phyloP scores from a whole-genome alignment of 2,888 invertebrate species.

The Unio pictorum region DNA sequence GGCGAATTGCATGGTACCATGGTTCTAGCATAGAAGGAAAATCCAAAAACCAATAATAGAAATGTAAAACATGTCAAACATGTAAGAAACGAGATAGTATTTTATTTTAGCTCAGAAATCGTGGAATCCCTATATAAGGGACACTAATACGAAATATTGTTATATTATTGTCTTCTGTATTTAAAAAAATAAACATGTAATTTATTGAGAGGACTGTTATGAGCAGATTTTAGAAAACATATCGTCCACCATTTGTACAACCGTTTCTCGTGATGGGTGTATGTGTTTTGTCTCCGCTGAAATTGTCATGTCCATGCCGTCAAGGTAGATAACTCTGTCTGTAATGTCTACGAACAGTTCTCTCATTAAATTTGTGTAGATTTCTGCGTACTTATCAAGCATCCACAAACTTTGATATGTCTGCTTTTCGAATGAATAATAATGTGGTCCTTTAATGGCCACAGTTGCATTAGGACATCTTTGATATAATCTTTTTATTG shows the following conservation, averaged over 20 bases:
- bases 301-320: conserved; percentile 23
- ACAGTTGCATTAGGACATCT: conserved; percentile 14
- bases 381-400: conserved; percentile 25
- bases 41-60: too few species aligned
- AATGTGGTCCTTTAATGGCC: conserved; percentile 30
- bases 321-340: conserved; percentile 24
- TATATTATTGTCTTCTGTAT: too few species aligned
- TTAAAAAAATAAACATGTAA: too few species aligned
- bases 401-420: conserved; percentile 25
- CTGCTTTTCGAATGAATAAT: conserved; percentile 23
- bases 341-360: conserved; percentile 15
- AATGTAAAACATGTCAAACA: too few species aligned
- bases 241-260: conserved; percentile 11
- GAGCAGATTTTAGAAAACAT: conserved; percentile 17
- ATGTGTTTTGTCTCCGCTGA: conserved; percentile 25
- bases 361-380: conserved; percentile 19
- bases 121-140: too few species aligned
- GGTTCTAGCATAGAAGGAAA: too few species aligned
- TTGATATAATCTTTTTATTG: conserved; percentile 7
- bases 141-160: too few species aligned
- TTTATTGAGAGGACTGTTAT: background rate
- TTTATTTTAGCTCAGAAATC: too few species aligned
- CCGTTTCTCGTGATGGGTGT: conserved; percentile 16
- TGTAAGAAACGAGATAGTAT: too few species aligned
- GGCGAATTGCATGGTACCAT: too few species aligned